phyloP scores from a whole-genome alignment of 2,888 invertebrate genomes.

The Anarsia innoxiella region DNA sequence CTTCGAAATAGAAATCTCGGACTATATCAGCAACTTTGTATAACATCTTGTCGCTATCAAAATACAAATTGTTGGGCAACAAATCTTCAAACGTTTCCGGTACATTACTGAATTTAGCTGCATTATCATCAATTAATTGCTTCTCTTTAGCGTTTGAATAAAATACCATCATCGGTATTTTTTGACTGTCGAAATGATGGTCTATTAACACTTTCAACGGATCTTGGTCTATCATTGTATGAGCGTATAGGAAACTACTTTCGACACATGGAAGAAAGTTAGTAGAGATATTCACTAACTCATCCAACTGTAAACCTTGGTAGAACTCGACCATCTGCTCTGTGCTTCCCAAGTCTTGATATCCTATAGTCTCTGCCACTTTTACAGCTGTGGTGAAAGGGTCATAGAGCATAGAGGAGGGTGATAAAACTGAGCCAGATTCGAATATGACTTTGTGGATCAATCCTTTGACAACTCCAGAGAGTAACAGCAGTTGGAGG shows the following conservation, averaged over 20 bases:
- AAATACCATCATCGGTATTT: constrained; percentile 44
- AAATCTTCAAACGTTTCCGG: constrained; percentile 39
- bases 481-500: constrained; percentile 45
- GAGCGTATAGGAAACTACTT: constrained; percentile 22
- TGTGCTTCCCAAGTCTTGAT: constrained; percentile 25
- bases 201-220: constrained; percentile 36
- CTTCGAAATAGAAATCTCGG: constrained; percentile 48
- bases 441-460: constrained; percentile 54
- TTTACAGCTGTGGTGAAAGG: constrained; percentile 37
- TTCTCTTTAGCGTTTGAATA: constrained; percentile 35
- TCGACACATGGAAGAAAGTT: constrained; percentile 50
- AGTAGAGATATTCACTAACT: constrained; percentile 28
- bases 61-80: constrained; percentile 49
- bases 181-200: constrained; percentile 27
- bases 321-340: constrained; percentile 37
- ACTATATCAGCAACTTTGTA: constrained; percentile 39
- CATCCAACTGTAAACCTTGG: constrained; percentile 22
- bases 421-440: constrained; percentile 55
- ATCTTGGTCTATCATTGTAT: constrained; percentile 40
- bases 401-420: constrained; percentile 38
- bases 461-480: constrained; percentile 41
- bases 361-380: constrained; percentile 64
- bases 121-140: constrained; percentile 26
- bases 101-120: constrained; percentile 25
- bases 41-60: constrained; percentile 29